Evolutionary conservation across 2,113 vertebrate genomes (phyloP).

Genomic region (Leptosomus discolor): DNA sequence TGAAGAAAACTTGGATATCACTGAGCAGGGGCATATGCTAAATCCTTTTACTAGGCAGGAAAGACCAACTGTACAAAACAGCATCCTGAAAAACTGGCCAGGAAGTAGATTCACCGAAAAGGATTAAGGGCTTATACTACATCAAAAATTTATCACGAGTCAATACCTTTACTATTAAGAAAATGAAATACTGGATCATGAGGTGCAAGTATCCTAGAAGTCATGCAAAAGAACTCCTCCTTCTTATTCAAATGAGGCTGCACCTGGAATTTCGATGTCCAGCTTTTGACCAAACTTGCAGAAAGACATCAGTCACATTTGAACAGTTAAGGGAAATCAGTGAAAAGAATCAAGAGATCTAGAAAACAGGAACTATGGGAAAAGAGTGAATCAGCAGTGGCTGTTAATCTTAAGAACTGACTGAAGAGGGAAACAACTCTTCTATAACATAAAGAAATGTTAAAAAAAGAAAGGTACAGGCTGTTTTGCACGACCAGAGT

Average conservation of each 20-base stretch:
- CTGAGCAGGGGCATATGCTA: background rate
- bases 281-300: background rate
- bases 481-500: background rate
- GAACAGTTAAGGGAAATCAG: background rate
- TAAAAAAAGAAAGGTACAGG: background rate
- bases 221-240: background rate
- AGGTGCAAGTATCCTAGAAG: background rate
- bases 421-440: background rate
- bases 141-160: background rate
- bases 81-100: background rate
- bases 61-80: background rate
- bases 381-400: background rate
- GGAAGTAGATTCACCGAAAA: background rate
- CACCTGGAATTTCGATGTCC: background rate
- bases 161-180: background rate
- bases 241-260: background rate
- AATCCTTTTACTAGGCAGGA: background rate
- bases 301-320: rapidly evolving
- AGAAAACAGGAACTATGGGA: background rate
- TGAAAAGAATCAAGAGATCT: background rate
- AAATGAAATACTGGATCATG: background rate
- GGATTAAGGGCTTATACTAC: background rate
- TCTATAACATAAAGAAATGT: background rate
- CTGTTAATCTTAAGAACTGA: background rate
- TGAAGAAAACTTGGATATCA: background rate